Percentiles rank a stretch among this genome's conserved stretches.
Conservation (phyloP, 2,113 vertebrate species). For the Melanerpes aurifrons region DNA sequence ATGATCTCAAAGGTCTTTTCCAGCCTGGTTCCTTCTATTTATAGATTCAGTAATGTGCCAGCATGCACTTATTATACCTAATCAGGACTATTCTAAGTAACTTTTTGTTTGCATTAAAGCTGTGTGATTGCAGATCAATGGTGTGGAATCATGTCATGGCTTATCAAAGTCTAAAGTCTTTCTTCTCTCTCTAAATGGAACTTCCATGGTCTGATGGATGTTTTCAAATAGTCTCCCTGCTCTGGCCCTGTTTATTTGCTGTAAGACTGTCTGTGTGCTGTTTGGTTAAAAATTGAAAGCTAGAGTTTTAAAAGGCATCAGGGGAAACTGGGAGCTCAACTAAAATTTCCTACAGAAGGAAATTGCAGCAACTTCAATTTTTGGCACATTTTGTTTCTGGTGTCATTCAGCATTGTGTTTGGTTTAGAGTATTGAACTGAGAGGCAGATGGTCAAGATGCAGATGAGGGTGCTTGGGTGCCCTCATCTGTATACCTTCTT, state of each 20-base stretch:
- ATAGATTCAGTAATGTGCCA: neutral
- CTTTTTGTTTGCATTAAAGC: slow-evolving; percentile 32
- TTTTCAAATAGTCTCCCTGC: neutral
- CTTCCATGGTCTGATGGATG: neutral
- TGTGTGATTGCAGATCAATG: slow-evolving; percentile 23
- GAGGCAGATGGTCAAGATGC: neutral
- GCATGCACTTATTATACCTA: neutral
- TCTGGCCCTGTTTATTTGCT: neutral
- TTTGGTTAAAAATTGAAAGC: slow-evolving; percentile 7
- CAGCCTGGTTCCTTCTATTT: neutral
- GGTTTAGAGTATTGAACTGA: neutral
- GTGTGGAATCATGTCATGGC: neutral
- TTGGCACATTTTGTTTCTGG: neutral
- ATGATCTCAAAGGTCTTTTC: too few relatives aligned
- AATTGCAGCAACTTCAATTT: neutral
- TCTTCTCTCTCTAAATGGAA: neutral
- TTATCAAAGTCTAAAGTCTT: slow-evolving; percentile 50
- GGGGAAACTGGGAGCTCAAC: neutral
- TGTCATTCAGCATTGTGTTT: neutral
- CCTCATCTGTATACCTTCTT: neutral
- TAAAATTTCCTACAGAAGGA: neutral
- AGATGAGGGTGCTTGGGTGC: neutral
- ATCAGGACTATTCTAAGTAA: slow-evolving; percentile 41
- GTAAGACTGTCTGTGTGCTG: neutral
- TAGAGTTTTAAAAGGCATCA: neutral